These are phyloP conservation scores for Sinocyclocheilus rhinocerous DNA, from an alignment of 2,113 vertebrate species.

Conservation along the genomic window DNA sequence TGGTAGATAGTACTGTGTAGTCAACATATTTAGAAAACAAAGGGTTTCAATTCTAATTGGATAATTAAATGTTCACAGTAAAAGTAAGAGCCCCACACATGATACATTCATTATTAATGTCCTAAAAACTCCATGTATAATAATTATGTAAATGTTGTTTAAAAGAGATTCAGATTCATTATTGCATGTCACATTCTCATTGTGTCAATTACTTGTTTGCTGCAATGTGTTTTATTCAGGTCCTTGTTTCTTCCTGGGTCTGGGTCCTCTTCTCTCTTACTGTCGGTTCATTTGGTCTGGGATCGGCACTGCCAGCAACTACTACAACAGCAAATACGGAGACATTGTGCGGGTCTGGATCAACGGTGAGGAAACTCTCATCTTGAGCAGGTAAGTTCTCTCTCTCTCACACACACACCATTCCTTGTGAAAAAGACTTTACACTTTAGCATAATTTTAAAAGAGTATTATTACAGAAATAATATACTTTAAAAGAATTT, in stretches of 20 bases:
- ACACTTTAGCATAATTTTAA: too few species aligned
- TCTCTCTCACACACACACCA: not conserved
- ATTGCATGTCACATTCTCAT: not conserved
- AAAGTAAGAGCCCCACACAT: not conserved
- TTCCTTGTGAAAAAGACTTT: too few species aligned
- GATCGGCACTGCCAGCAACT: slow-evolving; percentile 90
- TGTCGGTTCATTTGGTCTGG: slow-evolving; percentile 85
- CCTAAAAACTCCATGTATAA: not conserved
- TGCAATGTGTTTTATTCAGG: slow-evolving; percentile 71
- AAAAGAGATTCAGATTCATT: not conserved
- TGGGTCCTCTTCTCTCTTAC: slow-evolving; percentile 76
- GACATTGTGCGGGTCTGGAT: slow-evolving; percentile 95
- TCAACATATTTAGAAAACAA: not conserved
- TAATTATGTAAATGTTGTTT: not conserved
- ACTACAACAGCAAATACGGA: slow-evolving; percentile 91
- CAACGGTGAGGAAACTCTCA: slow-evolving; percentile 89
- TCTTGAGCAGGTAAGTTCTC: slow-evolving; percentile 88
- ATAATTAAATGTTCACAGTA: not conserved
- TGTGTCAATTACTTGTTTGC: not conserved
- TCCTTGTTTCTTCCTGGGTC: slow-evolving; percentile 84
- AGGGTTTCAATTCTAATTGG: not conserved
- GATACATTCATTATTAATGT: not conserved
- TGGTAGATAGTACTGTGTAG: not conserved
- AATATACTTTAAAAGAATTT: not conserved
- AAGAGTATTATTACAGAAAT: not conserved